A percentile compares a stretch with the other conserved stretches of the same genome.
phyloP scores from a whole-genome alignment of 2,797 vertebrate species.

The Sylvia borin region DNA sequence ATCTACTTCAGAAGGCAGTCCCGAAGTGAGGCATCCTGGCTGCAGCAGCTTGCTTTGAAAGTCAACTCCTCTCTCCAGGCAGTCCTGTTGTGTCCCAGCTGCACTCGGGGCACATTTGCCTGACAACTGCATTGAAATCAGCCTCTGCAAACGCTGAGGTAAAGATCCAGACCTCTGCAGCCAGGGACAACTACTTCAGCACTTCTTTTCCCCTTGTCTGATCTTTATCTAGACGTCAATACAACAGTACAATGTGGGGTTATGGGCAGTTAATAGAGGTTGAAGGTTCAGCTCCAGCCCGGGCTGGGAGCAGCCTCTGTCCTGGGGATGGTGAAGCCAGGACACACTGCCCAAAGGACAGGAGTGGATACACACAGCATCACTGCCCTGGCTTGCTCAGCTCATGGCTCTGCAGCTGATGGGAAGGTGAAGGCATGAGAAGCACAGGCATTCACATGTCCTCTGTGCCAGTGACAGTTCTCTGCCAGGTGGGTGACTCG shows the following conservation, averaged over 20 bases:
- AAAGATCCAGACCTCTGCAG: background rate
- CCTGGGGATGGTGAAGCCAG: background rate
- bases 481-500: background rate
- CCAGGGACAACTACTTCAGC: background rate
- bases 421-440: background rate
- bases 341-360: background rate
- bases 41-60: constrained; percentile 56
- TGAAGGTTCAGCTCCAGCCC: background rate
- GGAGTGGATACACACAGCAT: background rate
- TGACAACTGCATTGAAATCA: background rate
- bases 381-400: background rate
- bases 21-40: constrained; percentile 20
- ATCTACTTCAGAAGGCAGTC: constrained; percentile 48
- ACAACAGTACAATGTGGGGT: background rate
- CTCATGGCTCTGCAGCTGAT: background rate
- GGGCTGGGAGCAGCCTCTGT: background rate
- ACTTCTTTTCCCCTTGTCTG: background rate
- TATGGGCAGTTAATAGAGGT: background rate
- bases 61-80: constrained; percentile 41
- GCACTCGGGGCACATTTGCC: background rate
- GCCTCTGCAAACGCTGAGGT: background rate
- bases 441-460: rapidly evolving
- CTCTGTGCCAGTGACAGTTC: background rate
- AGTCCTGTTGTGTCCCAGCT: constrained; percentile 16
- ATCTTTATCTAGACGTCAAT: background rate